Conservation (phyloP, 2,113 vertebrate species). For the Hoplias malabaricus region DNA sequence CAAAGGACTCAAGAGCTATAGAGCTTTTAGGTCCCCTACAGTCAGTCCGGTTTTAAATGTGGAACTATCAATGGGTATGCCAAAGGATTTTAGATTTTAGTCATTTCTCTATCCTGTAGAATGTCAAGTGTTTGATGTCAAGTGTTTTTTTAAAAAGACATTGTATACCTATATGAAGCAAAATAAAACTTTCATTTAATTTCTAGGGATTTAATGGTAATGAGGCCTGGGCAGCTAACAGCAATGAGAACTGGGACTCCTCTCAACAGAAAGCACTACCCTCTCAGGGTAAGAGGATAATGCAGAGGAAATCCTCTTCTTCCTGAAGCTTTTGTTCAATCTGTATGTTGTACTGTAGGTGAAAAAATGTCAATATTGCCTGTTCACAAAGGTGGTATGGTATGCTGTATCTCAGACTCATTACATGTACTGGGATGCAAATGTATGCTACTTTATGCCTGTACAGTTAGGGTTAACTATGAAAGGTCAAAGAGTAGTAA, state of each 20-base stretch:
- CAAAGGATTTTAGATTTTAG: background rate
- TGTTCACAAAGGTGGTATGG: too few relatives aligned
- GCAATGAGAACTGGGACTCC: slow-evolving; percentile 22
- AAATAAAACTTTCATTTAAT: background rate
- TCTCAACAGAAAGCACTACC: slow-evolving; percentile 22
- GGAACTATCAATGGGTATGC: background rate
- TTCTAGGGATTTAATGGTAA: slow-evolving; percentile 35
- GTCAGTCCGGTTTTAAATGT: background rate
- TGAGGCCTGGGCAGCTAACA: slow-evolving; percentile 26
- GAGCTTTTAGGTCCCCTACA: slow-evolving; percentile 37
- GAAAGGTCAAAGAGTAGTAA: too few relatives aligned
- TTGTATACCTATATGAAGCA: background rate
- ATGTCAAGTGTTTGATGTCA: background rate
- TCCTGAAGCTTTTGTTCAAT: too few relatives aligned
- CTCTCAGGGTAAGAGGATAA: slow-evolving; percentile 20
- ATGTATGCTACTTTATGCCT: background rate
- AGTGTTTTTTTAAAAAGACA: background rate
- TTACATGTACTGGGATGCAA: too few relatives aligned
- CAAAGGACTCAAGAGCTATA: slow-evolving; percentile 36
- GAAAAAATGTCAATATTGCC: too few relatives aligned
- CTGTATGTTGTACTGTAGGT: too few relatives aligned
- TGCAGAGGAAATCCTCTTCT: background rate
- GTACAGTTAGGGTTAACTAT: background rate
- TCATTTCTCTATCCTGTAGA: background rate
- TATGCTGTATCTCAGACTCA: background rate